These are phyloP conservation scores for Electrophaes corylata DNA, from an alignment of 2,888 invertebrate species.

Conservation along the genomic window DNA sequence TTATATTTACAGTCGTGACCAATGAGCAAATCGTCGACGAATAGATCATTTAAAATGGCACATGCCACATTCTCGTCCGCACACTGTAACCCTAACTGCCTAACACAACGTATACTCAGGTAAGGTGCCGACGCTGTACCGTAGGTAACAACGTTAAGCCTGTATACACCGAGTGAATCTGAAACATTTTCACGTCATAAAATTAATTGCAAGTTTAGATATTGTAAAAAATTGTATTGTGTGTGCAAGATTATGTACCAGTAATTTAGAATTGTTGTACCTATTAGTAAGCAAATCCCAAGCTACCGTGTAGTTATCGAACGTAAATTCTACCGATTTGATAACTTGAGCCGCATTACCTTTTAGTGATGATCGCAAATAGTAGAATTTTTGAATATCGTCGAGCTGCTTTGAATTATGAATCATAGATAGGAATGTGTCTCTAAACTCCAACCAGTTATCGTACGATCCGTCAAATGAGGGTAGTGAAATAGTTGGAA, in stretches of 20 bases:
- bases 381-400: neutral
- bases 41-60: neutral
- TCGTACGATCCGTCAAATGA: neutral
- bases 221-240: too few species aligned
- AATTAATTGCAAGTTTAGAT: neutral
- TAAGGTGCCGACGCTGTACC: neutral
- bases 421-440: neutral
- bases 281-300: neutral
- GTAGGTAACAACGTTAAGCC: neutral
- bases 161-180: neutral
- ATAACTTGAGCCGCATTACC: neutral
- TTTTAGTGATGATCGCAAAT: neutral
- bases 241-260: neutral
- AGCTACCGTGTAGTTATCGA: neutral
- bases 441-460: neutral
- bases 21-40: neutral
- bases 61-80: neutral
- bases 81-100: neutral
- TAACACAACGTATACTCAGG: neutral
- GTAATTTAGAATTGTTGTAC: neutral
- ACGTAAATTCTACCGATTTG: neutral
- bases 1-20: neutral
- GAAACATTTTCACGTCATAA: neutral
- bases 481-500: neutral
- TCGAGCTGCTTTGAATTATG: neutral